phyloP scores from a whole-genome alignment of 2,113 vertebrate species.

The Willisornis vidua region DNA sequence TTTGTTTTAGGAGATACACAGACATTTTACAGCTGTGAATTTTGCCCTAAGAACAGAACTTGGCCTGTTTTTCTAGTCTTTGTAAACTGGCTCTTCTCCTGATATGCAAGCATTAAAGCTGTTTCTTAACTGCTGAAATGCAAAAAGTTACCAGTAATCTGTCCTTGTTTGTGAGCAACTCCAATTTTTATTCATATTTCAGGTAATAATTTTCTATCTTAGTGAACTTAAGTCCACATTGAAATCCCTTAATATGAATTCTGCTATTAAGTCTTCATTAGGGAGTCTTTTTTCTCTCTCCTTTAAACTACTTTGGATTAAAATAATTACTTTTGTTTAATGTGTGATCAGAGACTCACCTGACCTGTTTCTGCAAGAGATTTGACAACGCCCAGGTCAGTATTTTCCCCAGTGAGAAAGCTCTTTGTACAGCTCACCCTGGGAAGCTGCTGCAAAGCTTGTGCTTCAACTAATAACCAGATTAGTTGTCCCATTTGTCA shows the following conservation, averaged over 20 bases:
- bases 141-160: background rate
- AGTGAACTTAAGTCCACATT: background rate
- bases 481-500: background rate
- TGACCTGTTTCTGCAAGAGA: slow-evolving; percentile 9
- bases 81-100: background rate
- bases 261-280: background rate
- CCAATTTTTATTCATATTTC: background rate
- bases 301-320: slow-evolving; percentile 1
- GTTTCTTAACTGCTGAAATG: background rate
- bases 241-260: background rate
- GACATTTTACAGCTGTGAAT: background rate
- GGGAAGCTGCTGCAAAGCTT: slow-evolving; percentile 1
- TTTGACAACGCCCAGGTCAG: background rate
- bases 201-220: background rate
- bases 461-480: background rate
- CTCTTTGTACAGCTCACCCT: background rate
- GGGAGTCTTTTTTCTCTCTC: background rate
- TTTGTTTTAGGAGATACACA: background rate
- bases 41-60: background rate
- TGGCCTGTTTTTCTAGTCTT: background rate
- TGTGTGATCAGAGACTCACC: background rate
- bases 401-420: background rate
- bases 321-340: slow-evolving; percentile 43
- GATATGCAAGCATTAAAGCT: background rate
- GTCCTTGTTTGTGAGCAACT: background rate